phyloP scores from a whole-genome alignment of 2,797 vertebrate genomes.

The Spondyliosoma cantharus region DNA sequence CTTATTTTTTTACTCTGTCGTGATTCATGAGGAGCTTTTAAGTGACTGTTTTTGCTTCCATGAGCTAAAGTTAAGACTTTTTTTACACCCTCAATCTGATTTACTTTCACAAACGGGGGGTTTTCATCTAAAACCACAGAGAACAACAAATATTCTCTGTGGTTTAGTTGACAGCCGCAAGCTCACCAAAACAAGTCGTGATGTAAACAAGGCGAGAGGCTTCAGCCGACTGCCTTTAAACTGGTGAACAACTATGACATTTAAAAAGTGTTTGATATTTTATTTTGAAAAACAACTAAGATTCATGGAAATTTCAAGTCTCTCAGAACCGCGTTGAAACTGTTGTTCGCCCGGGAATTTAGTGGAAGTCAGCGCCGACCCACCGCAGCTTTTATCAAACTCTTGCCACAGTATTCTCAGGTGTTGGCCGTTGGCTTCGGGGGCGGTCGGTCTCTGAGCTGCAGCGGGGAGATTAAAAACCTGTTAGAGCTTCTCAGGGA shows the following conservation, averaged over 20 bases:
- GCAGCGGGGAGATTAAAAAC: background rate
- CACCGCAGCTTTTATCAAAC: background rate
- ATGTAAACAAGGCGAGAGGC: background rate
- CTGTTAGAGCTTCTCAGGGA: background rate
- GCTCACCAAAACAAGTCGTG: conserved; percentile 7
- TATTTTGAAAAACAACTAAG: conserved; percentile 6
- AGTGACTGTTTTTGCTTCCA: background rate
- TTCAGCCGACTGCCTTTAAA: too few relatives aligned
- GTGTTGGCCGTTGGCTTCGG: background rate
- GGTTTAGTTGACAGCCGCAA: conserved; percentile 22
- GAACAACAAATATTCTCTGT: conserved; percentile 19
- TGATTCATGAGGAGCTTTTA: conserved; percentile 8
- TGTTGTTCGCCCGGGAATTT: background rate
- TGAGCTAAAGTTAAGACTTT: background rate
- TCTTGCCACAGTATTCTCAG: background rate
- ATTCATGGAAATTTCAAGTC: background rate
- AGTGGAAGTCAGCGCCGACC: background rate
- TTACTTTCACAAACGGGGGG: background rate
- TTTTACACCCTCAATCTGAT: conserved; percentile 6
- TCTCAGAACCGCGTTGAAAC: background rate
- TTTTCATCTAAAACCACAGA: background rate
- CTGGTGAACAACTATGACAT: background rate
- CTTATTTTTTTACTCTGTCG: background rate
- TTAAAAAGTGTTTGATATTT: background rate
- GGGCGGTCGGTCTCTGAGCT: background rate